A percentile compares a stretch with the other conserved stretches of the same genome.
Evolutionary conservation across 2,888 invertebrate species (phyloP).

Genomic region (Autographa pulchrina): DNA sequence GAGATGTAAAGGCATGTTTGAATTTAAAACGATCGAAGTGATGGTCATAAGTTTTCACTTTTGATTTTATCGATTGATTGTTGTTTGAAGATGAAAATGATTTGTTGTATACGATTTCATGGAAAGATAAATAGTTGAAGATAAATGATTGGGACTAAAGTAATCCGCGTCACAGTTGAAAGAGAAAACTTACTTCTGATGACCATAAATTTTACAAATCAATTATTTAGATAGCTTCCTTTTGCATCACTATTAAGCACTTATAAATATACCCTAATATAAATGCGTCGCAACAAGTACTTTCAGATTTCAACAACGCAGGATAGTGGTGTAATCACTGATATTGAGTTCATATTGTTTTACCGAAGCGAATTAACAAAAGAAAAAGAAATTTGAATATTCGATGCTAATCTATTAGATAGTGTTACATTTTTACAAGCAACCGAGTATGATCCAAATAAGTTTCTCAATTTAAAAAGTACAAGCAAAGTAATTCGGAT

Average conservation of each 20-base stretch:
- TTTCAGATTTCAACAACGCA: conserved; percentile 36
- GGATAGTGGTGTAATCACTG: conserved; percentile 20
- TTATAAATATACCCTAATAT: conserved; percentile 15
- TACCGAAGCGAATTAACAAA: conserved; percentile 19
- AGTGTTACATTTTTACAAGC: conserved; percentile 26
- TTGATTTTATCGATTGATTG: conserved; percentile 15
- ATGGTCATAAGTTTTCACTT: conserved; percentile 11
- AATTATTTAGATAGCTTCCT: neutral
- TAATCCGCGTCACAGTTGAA: neutral
- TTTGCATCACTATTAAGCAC: neutral
- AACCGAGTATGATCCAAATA: conserved; percentile 17
- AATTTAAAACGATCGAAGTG: conserved; percentile 14
- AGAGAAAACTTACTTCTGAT: neutral
- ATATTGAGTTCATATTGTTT: conserved; percentile 37
- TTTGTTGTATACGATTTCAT: neutral
- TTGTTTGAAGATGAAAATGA: neutral
- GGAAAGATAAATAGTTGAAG: neutral
- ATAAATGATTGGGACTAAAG: neutral
- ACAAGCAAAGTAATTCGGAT: conserved; percentile 9
- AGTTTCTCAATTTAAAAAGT: neutral
- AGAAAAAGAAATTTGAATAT: conserved; percentile 16
- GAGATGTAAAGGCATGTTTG: conserved; percentile 30
- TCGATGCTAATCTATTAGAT: conserved; percentile 20
- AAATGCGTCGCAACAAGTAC: conserved; percentile 34
- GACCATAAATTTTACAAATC: neutral